phyloP scores from a whole-genome alignment of 2,888 invertebrate species.

The Gnatocerus cornutus region DNA sequence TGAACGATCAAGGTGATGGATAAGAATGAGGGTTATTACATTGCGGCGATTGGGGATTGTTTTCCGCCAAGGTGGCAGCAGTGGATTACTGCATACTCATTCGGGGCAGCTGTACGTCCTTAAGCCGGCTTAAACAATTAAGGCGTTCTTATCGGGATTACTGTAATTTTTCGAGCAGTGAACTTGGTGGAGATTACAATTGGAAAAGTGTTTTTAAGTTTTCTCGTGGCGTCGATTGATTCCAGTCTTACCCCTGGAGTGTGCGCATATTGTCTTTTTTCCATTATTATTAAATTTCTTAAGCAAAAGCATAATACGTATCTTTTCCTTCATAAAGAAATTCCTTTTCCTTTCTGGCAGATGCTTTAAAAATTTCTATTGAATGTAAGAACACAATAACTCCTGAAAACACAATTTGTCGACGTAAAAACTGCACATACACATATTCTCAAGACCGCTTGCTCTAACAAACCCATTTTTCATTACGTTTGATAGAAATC shows the following conservation, averaged over 20 bases:
- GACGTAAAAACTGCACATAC: conserved; percentile 27
- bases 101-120: too few species aligned
- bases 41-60: not conserved
- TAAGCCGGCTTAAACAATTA: too few species aligned
- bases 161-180: too few species aligned
- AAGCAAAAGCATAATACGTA: conserved; percentile 40
- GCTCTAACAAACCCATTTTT: too few species aligned
- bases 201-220: too few species aligned
- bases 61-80: conserved; percentile 1
- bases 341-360: conserved; percentile 44
- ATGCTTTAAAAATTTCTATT: conserved; percentile 46
- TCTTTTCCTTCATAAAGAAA: conserved; percentile 48
- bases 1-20: conserved; percentile 6
- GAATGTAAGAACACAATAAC: conserved; percentile 47
- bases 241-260: not conserved
- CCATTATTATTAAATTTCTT: conserved; percentile 44
- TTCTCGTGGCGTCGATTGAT: not conserved
- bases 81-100: too few species aligned
- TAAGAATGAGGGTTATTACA: not conserved
- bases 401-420: conserved; percentile 47
- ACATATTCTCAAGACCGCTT: not conserved
- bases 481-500: not conserved
- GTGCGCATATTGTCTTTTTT: conserved; percentile 26
- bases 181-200: too few species aligned
- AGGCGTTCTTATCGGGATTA: too few species aligned